These are phyloP conservation scores for Amblyopsis rosae DNA, from an alignment of 2,113 vertebrate genomes.

Conservation along the genomic window DNA sequence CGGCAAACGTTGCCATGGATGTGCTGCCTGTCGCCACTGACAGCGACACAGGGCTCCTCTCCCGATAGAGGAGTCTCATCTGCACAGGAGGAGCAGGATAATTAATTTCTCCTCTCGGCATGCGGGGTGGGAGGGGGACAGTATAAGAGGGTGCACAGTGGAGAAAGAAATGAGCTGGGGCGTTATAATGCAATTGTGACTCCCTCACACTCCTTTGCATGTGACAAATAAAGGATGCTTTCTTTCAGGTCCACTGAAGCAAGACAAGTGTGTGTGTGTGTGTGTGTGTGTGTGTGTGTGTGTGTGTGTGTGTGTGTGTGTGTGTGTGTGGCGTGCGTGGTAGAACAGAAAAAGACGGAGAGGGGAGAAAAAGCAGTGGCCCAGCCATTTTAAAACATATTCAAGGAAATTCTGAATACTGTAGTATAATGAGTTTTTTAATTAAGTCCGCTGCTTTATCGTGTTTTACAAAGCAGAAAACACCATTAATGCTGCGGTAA, in stretches of 20 bases:
- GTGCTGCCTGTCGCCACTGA: constrained; percentile 24
- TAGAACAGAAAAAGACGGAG: neutral
- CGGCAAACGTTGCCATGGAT: constrained; percentile 32
- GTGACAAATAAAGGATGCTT: constrained; percentile 20
- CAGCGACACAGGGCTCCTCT: constrained; percentile 27
- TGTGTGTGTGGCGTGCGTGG: neutral
- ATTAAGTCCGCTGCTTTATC: constrained; percentile 72
- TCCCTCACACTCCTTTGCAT: constrained; percentile 24
- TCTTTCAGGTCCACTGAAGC: neutral
- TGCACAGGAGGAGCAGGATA: constrained; percentile 37
- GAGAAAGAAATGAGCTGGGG: constrained; percentile 10
- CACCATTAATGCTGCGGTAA: constrained; percentile 65
- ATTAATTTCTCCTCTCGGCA: constrained; percentile 49
- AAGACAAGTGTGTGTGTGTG: constrained; percentile 5
- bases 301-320: constrained; percentile 11
- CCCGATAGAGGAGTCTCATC: constrained; percentile 9
- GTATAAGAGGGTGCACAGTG: neutral
- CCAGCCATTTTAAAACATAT: constrained; percentile 59
- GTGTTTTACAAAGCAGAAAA: constrained; percentile 63
- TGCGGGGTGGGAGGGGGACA: neutral
- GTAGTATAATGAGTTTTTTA: constrained; percentile 76
- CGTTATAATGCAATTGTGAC: constrained; percentile 56
- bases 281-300: constrained; percentile 15
- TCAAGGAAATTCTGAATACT: constrained; percentile 63
- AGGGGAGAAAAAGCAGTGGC: constrained; percentile 18